Evolutionary conservation across 2,113 vertebrate species (phyloP).

Genomic region (Albula goreensis): DNA sequence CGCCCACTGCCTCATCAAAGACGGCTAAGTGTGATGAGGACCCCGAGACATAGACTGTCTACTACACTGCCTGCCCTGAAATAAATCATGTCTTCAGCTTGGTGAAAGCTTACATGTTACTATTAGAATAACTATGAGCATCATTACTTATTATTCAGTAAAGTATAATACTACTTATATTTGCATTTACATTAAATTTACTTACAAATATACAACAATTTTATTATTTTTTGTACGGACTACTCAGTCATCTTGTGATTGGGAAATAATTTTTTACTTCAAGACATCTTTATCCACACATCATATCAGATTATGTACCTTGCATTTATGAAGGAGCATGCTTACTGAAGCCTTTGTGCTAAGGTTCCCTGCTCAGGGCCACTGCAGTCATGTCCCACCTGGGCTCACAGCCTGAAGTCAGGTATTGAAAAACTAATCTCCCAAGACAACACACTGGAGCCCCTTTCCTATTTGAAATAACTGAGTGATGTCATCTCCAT

Average conservation of each 20-base stretch:
- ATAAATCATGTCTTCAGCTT: neutral
- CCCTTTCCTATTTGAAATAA: neutral
- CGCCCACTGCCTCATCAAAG: constrained; percentile 13
- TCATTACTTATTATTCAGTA: neutral
- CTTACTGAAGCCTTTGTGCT: neutral
- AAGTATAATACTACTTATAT: neutral
- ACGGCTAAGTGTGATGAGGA: neutral
- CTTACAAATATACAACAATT: neutral
- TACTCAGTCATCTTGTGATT: neutral
- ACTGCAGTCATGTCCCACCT: neutral
- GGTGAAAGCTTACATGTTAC: neutral
- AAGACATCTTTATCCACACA: too few species aligned
- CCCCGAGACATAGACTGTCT: neutral
- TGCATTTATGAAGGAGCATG: neutral
- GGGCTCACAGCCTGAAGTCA: neutral
- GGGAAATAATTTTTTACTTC: too few species aligned
- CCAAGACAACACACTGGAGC: neutral
- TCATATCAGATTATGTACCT: neutral
- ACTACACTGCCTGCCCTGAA: neutral
- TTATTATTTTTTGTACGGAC: neutral
- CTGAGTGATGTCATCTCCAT: neutral
- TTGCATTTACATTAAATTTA: neutral
- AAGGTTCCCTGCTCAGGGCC: neutral
- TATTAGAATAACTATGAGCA: neutral
- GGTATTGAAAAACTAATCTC: neutral